A percentile compares a stretch with the other conserved stretches of the same genome.
Conservation (phyloP, 1,140 invertebrate genomes). For the Lepidostoma basale region DNA sequence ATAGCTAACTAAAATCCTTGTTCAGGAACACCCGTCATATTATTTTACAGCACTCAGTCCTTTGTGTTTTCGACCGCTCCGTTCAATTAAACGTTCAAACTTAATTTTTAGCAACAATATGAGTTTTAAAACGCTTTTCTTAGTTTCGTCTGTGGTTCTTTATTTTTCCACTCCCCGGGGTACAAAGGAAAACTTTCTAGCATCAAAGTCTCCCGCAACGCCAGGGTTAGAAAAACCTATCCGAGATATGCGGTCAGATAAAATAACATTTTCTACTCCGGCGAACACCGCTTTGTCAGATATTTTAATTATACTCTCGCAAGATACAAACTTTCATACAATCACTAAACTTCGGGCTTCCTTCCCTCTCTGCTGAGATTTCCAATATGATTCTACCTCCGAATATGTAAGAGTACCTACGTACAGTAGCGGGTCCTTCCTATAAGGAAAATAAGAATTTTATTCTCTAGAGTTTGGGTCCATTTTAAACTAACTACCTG, state of each 20-base stretch:
- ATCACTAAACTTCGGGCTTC: constrained; percentile 2
- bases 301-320: constrained; percentile 19
- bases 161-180: not conserved
- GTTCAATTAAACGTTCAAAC: constrained; percentile 11
- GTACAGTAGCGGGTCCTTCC: too few species aligned
- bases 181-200: constrained; percentile 16
- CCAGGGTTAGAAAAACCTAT: constrained; percentile 15
- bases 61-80: constrained; percentile 3
- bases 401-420: too few species aligned
- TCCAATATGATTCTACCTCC: too few species aligned
- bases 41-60: too few species aligned
- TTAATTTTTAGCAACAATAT: constrained; percentile 14
- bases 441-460: too few species aligned
- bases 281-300: constrained; percentile 4
- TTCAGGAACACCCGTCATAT: too few species aligned
- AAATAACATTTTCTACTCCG: constrained; percentile 22
- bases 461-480: too few species aligned
- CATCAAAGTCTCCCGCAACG: constrained; percentile 4
- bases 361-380: too few species aligned
- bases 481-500: too few species aligned
- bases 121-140: constrained; percentile 8
- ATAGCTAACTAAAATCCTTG: too few species aligned
- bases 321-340: constrained; percentile 19
- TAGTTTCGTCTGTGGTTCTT: constrained; percentile 16
- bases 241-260: constrained; percentile 23